These are phyloP conservation scores for Artemia sinica DNA, from an alignment of 2,888 invertebrate species.

Conservation along the genomic window DNA sequence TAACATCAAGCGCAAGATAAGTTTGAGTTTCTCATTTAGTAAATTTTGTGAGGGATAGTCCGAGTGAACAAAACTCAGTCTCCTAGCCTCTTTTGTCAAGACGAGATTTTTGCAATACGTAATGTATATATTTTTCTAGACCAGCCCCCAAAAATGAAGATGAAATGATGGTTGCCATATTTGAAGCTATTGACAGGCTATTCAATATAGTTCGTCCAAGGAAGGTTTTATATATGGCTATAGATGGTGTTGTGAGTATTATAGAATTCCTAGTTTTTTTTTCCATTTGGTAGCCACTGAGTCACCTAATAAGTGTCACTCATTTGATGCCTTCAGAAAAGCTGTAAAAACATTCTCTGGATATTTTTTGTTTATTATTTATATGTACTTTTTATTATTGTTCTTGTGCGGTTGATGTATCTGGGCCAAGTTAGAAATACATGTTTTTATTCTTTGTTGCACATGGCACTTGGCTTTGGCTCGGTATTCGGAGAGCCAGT, in stretches of 20 bases:
- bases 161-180: conserved; percentile 99
- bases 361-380: too few relatives aligned
- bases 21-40: background rate
- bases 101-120: background rate
- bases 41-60: conserved; percentile 15
- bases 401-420: too few relatives aligned
- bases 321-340: too few relatives aligned
- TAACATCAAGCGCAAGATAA: too few relatives aligned
- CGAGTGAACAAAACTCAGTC: background rate
- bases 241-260: conserved; percentile 76
- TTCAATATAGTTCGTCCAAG: conserved; percentile 81
- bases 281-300: too few relatives aligned
- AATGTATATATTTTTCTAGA: conserved; percentile 30
- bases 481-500: too few relatives aligned
- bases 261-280: background rate
- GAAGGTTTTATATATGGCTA: conserved; percentile 93
- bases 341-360: too few relatives aligned
- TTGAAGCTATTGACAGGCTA: conserved; percentile 90
- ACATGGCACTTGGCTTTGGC: too few relatives aligned
- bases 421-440: too few relatives aligned
- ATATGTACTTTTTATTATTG: too few relatives aligned
- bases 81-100: background rate
- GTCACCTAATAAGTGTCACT: too few relatives aligned
- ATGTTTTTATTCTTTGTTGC: too few relatives aligned
- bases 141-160: conserved; percentile 95